Conservation (phyloP, 92 coral and sea anemone genomes). For the Palythoa grandis region DNA sequence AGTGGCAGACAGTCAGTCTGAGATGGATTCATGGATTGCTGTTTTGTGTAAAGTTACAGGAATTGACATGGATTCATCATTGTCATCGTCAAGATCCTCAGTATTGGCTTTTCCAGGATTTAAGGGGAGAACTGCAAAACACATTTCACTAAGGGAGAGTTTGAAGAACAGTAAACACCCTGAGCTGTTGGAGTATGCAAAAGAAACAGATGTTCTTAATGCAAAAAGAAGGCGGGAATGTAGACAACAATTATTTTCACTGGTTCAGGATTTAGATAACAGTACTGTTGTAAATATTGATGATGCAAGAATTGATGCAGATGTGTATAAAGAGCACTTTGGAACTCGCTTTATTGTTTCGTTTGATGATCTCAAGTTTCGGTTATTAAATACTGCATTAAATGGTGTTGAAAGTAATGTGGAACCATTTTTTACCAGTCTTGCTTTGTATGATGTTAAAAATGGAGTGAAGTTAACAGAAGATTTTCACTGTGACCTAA, state of each 20-base stretch:
- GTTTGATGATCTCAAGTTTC: constrained; percentile 91
- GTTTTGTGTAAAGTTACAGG: constrained; percentile 95
- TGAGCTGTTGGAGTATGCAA: constrained; percentile 87
- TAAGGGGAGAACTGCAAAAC: constrained; percentile 70
- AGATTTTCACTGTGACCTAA: constrained; percentile 95
- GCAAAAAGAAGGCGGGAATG: constrained; percentile 86
- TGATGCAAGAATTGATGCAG: constrained; percentile 88
- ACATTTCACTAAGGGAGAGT: constrained; percentile 86
- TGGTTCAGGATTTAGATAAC: constrained; percentile 77
- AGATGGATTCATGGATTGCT: constrained; percentile 97
- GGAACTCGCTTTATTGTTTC: constrained; percentile 82
- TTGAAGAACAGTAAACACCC: constrained; percentile 97
- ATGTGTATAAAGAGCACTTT: constrained; percentile 81
- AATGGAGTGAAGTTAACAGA: constrained; percentile 89
- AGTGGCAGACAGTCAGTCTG: constrained; percentile 94
- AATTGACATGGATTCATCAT: constrained; percentile 83
- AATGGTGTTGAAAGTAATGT: constrained; percentile 79
- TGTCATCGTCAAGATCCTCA: constrained; percentile 57
- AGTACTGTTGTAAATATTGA: constrained; percentile 82
- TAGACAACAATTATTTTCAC: constrained; percentile 85
- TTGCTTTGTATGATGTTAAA: constrained; percentile 92
- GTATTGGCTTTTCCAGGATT: constrained; percentile 62
- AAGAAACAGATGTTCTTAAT: constrained; percentile 94
- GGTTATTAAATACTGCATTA: constrained; percentile 65
- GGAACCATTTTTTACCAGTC: constrained; percentile 90